Evolutionary conservation across 2,797 vertebrate species (phyloP).

Genomic region (Melanotaenia nigrans): DNA sequence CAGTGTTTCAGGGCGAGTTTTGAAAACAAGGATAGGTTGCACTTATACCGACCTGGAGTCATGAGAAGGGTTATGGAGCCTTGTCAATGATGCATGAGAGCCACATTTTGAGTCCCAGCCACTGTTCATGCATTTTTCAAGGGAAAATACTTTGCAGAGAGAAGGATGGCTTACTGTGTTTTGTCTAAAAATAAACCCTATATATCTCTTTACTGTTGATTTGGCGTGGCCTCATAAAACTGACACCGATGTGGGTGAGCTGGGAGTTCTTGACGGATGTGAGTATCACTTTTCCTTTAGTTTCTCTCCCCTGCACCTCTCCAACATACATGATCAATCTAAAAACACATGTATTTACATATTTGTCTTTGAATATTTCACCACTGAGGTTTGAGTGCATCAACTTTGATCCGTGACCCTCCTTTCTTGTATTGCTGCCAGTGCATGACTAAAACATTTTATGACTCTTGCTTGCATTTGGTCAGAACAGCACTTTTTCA

Average conservation of each 20-base stretch:
- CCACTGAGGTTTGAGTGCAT: constrained; percentile 18
- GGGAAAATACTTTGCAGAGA: constrained; percentile 73
- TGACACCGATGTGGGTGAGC: constrained; percentile 71
- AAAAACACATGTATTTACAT: constrained; percentile 8
- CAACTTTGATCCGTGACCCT: constrained; percentile 23
- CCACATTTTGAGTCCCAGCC: constrained; percentile 60
- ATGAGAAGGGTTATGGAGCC: constrained; percentile 75
- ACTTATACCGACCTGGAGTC: constrained; percentile 75
- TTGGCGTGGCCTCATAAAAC: constrained; percentile 25
- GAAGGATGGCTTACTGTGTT: constrained; percentile 54
- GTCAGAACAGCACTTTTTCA: constrained; percentile 15
- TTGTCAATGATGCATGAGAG: constrained; percentile 77
- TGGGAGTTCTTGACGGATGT: constrained; percentile 33
- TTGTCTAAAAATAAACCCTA: constrained; percentile 79
- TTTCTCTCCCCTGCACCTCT: constrained; percentile 22
- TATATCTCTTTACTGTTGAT: constrained; percentile 62
- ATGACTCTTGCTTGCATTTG: constrained; percentile 4
- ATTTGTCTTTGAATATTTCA: constrained; percentile 42
- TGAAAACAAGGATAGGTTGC: constrained; percentile 78
- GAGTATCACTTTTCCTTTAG: constrained; percentile 39
- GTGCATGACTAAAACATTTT: constrained; percentile 4
- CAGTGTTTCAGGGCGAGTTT: constrained; percentile 65
- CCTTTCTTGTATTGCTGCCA: constrained; percentile 29
- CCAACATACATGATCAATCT: constrained; percentile 3
- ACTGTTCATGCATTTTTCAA: constrained; percentile 80